These are phyloP conservation scores for Antheraea yamamai DNA, from an alignment of 2,888 invertebrate genomes.

Conservation along the genomic window DNA sequence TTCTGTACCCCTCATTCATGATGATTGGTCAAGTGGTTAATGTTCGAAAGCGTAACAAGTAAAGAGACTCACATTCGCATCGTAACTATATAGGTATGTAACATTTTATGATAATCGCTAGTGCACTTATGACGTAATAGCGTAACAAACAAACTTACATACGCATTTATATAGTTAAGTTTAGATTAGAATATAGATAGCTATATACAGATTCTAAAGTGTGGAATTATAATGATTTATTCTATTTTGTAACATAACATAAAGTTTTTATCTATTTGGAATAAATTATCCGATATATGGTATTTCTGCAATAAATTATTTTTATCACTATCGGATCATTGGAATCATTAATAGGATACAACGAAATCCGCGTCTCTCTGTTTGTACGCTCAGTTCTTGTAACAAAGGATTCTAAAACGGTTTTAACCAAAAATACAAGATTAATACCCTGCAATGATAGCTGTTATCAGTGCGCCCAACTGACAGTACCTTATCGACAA, in stretches of 20 bases:
- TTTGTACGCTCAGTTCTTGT: too few relatives aligned
- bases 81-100: too few relatives aligned
- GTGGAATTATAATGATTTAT: neutral
- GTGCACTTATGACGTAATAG: too few relatives aligned
- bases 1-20: too few relatives aligned
- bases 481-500: neutral
- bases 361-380: too few relatives aligned
- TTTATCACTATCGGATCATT: neutral
- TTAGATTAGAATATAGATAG: neutral
- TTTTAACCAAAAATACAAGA: neutral
- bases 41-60: too few relatives aligned
- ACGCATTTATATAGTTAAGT: too few relatives aligned
- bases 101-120: too few relatives aligned
- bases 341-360: too few relatives aligned
- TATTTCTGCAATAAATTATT: neutral
- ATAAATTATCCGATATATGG: neutral
- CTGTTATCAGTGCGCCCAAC: neutral
- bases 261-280: neutral
- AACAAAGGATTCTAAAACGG: neutral
- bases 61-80: neutral
- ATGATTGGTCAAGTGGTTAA: too few relatives aligned
- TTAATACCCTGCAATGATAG: neutral
- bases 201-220: neutral
- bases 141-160: too few relatives aligned
- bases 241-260: neutral